Conservation (phyloP, 2,888 invertebrate genomes). For the Dasysyrphus albostriatus region DNA sequence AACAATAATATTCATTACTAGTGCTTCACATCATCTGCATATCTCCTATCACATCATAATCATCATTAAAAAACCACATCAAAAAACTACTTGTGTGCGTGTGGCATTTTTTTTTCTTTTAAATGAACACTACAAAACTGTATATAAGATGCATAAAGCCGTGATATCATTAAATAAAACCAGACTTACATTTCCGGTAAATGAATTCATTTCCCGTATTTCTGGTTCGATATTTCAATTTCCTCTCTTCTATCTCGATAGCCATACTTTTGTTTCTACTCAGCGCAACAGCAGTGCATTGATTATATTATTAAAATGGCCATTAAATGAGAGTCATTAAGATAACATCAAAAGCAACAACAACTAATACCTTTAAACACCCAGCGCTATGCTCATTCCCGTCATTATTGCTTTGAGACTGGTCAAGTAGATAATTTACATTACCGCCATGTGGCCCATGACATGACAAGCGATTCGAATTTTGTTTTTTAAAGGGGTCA, state of each 20-base stretch:
- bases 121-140: not conserved
- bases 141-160: constrained; percentile 3
- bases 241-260: constrained; percentile 7
- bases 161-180: constrained; percentile 45
- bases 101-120: constrained; percentile 31
- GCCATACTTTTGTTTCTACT: not conserved
- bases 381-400: constrained; percentile 4
- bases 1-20: constrained; percentile 11
- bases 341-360: constrained; percentile 35
- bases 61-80: not conserved
- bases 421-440: constrained; percentile 65
- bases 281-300: not conserved
- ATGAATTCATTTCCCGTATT: constrained; percentile 66
- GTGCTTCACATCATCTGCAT: constrained; percentile 30
- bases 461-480: constrained; percentile 55
- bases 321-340: constrained; percentile 61
- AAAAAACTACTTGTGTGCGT: not conserved
- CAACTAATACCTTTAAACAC: not conserved
- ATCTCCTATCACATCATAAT: constrained; percentile 22
- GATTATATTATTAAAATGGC: constrained; percentile 34
- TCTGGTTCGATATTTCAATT: constrained; percentile 53
- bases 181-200: constrained; percentile 65
- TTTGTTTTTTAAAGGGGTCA: constrained; percentile 33
- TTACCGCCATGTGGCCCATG: constrained; percentile 41
- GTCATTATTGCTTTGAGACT: not conserved